A percentile compares a stretch with the other conserved stretches of the same genome.
Conservation (phyloP, 2,113 vertebrate species). For the Pandion haliaetus region DNA sequence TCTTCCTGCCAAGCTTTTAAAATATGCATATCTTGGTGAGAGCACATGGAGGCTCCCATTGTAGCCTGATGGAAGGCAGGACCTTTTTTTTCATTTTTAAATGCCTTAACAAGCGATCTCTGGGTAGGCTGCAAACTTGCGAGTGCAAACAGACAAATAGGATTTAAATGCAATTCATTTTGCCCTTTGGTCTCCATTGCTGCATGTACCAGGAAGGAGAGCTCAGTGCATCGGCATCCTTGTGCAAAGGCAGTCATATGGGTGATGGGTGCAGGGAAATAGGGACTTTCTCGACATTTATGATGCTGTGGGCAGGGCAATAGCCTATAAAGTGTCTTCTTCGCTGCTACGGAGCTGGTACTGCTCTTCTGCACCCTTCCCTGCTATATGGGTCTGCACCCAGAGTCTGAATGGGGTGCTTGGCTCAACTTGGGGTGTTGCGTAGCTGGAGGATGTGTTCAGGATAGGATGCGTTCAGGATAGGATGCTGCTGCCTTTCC, state of each 20-base stretch:
- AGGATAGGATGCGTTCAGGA: not conserved
- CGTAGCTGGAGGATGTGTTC: not conserved
- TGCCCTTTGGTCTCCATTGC: not conserved
- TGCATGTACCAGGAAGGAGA: accelerated
- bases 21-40: not conserved
- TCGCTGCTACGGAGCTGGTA: accelerated
- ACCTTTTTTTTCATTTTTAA: not conserved
- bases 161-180: not conserved
- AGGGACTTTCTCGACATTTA: not conserved
- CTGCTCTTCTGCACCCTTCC: not conserved
- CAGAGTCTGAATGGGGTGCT: accelerated
- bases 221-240: not conserved
- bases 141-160: not conserved
- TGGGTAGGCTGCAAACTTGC: not conserved
- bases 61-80: not conserved
- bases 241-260: accelerated
- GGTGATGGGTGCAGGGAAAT: not conserved
- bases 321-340: not conserved
- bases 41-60: not conserved
- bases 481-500: not conserved
- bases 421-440: accelerated
- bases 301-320: not conserved
- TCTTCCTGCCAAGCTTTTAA: conserved; percentile 65
- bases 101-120: not conserved
- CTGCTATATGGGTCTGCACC: not conserved